A percentile compares a stretch with the other conserved stretches of the same genome.
Conservation (phyloP, 2,888 invertebrate species). For the Eupithecia abbreviata region DNA sequence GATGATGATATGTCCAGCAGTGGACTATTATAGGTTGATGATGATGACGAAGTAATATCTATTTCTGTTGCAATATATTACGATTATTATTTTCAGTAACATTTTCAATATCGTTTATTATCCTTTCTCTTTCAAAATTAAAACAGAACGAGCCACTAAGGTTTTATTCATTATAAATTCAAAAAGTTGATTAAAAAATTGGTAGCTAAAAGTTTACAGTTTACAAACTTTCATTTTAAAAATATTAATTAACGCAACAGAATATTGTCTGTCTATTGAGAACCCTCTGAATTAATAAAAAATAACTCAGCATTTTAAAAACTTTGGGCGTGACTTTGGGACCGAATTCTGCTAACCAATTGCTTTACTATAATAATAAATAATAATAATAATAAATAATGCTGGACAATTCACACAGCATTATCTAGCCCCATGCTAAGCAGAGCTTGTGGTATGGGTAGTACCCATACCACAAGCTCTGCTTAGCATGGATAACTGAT, state of each 20-base stretch:
- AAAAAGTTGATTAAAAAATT: neutral
- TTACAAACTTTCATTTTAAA: neutral
- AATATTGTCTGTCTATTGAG: neutral
- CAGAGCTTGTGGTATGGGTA: too few species aligned
- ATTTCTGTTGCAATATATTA: too few species aligned
- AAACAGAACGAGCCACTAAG: neutral
- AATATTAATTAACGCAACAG: neutral
- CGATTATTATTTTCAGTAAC: neutral
- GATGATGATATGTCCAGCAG: too few species aligned
- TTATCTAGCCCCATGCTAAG: too few species aligned
- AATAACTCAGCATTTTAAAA: neutral
- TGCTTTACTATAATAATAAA: too few species aligned
- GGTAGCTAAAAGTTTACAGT: neutral
- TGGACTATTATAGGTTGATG: too few species aligned
- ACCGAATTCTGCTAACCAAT: too few species aligned
- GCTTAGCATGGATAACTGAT: too few species aligned
- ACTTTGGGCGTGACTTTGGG: neutral
- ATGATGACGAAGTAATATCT: too few species aligned
- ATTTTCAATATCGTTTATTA: neutral
- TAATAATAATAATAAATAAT: too few species aligned
- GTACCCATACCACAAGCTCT: too few species aligned
- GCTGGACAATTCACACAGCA: too few species aligned
- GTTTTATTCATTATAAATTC: neutral
- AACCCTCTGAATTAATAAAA: neutral
- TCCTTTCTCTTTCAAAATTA: neutral